Conservation (phyloP, 1,140 invertebrate species). For the Platyura marginata region DNA sequence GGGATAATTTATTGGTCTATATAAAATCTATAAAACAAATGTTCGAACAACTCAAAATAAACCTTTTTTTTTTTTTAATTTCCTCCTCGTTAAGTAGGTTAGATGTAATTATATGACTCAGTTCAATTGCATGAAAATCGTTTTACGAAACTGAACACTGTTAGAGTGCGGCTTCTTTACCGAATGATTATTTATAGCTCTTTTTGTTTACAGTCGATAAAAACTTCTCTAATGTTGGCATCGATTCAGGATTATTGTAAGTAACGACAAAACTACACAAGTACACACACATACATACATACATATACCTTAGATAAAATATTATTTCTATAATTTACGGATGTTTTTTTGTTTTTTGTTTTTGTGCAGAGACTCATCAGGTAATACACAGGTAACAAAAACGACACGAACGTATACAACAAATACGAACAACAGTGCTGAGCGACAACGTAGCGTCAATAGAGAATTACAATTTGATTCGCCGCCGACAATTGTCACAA, state of each 20-base stretch:
- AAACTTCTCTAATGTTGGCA: constrained; percentile 7
- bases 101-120: neutral
- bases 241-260: constrained; percentile 20
- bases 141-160: neutral
- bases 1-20: too few species aligned
- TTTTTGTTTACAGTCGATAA: neutral
- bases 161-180: neutral
- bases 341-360: neutral
- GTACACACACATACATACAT: constrained; percentile 9
- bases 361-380: neutral
- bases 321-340: neutral
- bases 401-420: constrained; percentile 21
- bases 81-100: neutral
- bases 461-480: constrained; percentile 6
- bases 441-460: constrained; percentile 6
- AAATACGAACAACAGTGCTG: constrained; percentile 10
- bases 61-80: too few species aligned
- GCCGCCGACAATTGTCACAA: neutral
- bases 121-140: neutral
- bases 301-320: neutral
- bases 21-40: too few species aligned
- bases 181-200: neutral
- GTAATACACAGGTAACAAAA: constrained; percentile 13
- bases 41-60: too few species aligned
- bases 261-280: constrained; percentile 13